phyloP scores from a whole-genome alignment of 2,888 invertebrate species.

The Pristionchus exspectatus region DNA sequence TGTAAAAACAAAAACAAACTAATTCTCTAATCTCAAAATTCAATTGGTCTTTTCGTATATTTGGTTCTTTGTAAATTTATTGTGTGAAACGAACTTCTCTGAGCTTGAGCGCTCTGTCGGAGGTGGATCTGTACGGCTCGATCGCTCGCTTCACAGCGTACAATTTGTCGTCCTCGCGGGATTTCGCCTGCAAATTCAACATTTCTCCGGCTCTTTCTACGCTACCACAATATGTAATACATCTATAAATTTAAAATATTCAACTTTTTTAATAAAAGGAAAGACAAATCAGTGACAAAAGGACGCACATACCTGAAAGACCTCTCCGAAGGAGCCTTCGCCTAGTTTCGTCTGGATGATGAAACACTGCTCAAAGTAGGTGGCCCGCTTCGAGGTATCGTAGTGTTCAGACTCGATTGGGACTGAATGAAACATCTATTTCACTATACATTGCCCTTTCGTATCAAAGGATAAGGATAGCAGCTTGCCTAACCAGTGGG shows the following conservation, averaged over 20 bases:
- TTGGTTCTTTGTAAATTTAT: no score
- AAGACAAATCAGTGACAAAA: background rate
- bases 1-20: no score
- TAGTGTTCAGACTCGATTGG: conserved; percentile 72
- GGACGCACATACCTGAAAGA: conserved; percentile 80
- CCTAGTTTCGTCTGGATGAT: conserved; percentile 84
- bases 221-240: no score
- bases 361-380: conserved; percentile 86
- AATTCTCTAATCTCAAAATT: no score
- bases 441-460: no score
- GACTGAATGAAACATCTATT: background rate
- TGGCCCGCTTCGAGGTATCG: conserved; percentile 79
- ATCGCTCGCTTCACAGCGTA: conserved; percentile 86
- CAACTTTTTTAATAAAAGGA: no score
- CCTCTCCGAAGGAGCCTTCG: conserved; percentile 87
- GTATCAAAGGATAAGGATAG: background rate
- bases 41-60: no score
- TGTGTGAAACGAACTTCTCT: conserved; percentile 64
- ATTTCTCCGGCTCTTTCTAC: background rate
- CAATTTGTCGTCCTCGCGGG: conserved; percentile 84
- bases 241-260: no score
- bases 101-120: conserved; percentile 65
- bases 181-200: conserved; percentile 83
- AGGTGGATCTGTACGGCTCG: conserved; percentile 63
- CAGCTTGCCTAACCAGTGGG: no score